Conservation (phyloP, 2,113 vertebrate genomes). For the Eulemur rufifrons region DNA sequence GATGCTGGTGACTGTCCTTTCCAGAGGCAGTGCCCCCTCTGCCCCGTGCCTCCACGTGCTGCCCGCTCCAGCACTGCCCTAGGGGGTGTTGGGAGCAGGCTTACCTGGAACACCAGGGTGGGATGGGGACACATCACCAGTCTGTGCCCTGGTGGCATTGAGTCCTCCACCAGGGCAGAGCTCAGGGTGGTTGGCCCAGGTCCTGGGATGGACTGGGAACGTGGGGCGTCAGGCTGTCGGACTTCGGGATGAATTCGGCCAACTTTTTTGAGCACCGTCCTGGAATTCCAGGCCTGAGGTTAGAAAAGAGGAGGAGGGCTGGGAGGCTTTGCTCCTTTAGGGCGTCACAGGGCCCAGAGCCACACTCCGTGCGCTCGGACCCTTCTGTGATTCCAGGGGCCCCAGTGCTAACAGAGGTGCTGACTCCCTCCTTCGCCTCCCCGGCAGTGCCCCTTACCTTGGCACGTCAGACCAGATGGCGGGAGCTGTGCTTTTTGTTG, state of each 20-base stretch:
- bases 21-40: neutral
- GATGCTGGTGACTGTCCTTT: neutral
- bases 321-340: neutral
- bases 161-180: neutral
- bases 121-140: neutral
- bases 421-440: neutral
- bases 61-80: neutral
- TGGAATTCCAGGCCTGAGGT: conserved; percentile 2
- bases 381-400: neutral
- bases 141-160: fast-evolving
- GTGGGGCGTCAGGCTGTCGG: neutral
- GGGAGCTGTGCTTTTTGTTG: neutral
- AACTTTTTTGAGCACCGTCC: neutral
- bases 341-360: neutral
- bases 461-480: neutral
- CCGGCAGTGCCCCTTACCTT: conserved; percentile 20
- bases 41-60: neutral
- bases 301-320: neutral
- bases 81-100: neutral
- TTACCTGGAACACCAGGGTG: neutral
- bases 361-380: neutral
- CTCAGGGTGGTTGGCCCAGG: neutral
- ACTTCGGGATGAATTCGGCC: neutral
- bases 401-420: conserved; percentile 33
- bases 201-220: neutral